Conservation (phyloP, 2,113 vertebrate species). For the Thinocorus orbignyianus region DNA sequence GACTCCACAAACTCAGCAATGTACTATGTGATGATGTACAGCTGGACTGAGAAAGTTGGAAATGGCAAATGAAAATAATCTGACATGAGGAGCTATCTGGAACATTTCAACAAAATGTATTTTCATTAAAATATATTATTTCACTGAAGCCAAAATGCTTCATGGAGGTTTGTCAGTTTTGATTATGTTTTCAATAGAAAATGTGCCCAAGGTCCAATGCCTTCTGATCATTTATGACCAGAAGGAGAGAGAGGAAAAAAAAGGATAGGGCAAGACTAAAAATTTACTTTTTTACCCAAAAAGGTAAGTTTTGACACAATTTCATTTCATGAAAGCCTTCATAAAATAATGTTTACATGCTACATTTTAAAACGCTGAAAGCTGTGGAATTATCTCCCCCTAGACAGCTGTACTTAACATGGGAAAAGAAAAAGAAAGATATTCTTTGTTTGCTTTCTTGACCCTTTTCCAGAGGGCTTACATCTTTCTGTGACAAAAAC, state of each 20-base stretch:
- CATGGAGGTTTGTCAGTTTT: too few species aligned
- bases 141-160: background rate
- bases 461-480: background rate
- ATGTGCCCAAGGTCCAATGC: background rate
- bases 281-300: background rate
- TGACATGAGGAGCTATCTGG: background rate
- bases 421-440: background rate
- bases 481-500: background rate
- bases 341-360: slow-evolving; percentile 4
- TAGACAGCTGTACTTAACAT: background rate
- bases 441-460: background rate
- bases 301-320: background rate
- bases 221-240: background rate
- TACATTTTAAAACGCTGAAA: background rate
- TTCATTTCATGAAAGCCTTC: background rate
- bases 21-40: background rate
- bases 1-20: background rate
- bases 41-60: background rate
- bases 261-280: background rate
- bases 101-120: background rate
- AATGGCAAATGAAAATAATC: background rate
- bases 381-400: background rate
- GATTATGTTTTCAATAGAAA: background rate
- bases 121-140: slow-evolving; percentile 14
- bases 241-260: background rate